phyloP scores from a whole-genome alignment of 1,140 invertebrate species.

The Brachionus calyciflorus region DNA sequence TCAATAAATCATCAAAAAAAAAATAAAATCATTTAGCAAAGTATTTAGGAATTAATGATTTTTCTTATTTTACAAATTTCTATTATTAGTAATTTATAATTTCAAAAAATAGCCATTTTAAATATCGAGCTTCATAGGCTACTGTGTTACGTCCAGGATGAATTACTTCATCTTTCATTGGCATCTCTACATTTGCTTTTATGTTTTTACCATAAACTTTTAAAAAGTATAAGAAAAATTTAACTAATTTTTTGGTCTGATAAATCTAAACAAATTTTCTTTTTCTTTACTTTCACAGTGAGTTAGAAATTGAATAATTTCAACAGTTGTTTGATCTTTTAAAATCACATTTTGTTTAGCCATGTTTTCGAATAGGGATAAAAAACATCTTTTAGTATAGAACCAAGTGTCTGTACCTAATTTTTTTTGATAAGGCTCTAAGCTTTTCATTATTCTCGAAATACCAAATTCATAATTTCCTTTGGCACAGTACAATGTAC shows the following conservation, averaged over 20 bases:
- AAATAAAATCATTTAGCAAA: background rate
- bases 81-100: slow-evolving; percentile 53
- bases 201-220: slow-evolving; percentile 79
- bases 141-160: slow-evolving; percentile 84
- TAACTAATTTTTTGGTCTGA: background rate
- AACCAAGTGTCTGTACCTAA: slow-evolving; percentile 95
- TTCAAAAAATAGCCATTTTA: slow-evolving; percentile 76
- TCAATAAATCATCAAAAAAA: background rate
- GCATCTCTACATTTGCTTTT: slow-evolving; percentile 75
- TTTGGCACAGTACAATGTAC: slow-evolving; percentile 95
- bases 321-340: background rate
- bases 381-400: slow-evolving; percentile 88
- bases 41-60: too few relatives aligned
- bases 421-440: slow-evolving; percentile 92
- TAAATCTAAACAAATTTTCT: background rate
- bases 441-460: slow-evolving; percentile 88
- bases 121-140: slow-evolving; percentile 80
- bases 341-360: slow-evolving; percentile 55
- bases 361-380: slow-evolving; percentile 86
- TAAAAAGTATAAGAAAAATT: slow-evolving; percentile 49
- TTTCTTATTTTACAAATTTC: background rate
- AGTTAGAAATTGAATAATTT: slow-evolving; percentile 32
- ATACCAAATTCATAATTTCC: slow-evolving; percentile 99
- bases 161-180: slow-evolving; percentile 70
- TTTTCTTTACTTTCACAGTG: slow-evolving; percentile 33